Percentiles rank a stretch among this genome's conserved stretches.
Evolutionary conservation across 2,113 vertebrate species (phyloP).

Genomic region (Petaurus breviceps): DNA sequence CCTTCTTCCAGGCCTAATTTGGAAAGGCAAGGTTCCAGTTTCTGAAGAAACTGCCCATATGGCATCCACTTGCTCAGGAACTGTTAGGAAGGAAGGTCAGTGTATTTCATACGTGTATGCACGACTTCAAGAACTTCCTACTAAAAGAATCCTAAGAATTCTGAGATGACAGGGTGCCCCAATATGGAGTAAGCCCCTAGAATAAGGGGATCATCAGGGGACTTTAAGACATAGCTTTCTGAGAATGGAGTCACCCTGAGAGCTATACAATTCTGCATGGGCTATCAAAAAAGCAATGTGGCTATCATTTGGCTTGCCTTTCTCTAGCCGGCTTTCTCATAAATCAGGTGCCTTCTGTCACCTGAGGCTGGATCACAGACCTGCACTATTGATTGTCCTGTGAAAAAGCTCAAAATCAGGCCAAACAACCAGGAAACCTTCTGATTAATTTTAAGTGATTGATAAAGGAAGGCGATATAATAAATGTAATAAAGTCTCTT

Average conservation of each 20-base stretch:
- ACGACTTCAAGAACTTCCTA: background rate
- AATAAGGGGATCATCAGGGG: background rate
- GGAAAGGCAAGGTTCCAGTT: background rate
- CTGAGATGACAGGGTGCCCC: background rate
- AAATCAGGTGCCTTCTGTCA: background rate
- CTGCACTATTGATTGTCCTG: background rate
- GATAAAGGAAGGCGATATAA: background rate
- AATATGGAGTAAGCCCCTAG: background rate
- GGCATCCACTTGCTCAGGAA: background rate
- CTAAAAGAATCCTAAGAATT: background rate
- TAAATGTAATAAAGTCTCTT: background rate
- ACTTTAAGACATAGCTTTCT: slow-evolving; percentile 49
- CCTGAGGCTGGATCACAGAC: background rate
- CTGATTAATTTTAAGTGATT: background rate
- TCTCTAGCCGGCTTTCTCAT: slow-evolving; percentile 6
- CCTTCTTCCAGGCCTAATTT: background rate
- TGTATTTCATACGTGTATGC: background rate
- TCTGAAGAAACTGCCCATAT: background rate
- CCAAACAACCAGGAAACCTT: slow-evolving; percentile 19
- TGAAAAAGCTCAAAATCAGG: background rate
- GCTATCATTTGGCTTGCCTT: slow-evolving; percentile 56
- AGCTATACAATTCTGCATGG: slow-evolving; percentile 60
- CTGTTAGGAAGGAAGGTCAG: background rate
- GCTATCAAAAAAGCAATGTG: slow-evolving; percentile 60
- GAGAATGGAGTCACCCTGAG: slow-evolving; percentile 64